These are phyloP conservation scores for Drosophila bocqueti DNA, from an alignment of 1,140 invertebrate genomes.

Conservation along the genomic window DNA sequence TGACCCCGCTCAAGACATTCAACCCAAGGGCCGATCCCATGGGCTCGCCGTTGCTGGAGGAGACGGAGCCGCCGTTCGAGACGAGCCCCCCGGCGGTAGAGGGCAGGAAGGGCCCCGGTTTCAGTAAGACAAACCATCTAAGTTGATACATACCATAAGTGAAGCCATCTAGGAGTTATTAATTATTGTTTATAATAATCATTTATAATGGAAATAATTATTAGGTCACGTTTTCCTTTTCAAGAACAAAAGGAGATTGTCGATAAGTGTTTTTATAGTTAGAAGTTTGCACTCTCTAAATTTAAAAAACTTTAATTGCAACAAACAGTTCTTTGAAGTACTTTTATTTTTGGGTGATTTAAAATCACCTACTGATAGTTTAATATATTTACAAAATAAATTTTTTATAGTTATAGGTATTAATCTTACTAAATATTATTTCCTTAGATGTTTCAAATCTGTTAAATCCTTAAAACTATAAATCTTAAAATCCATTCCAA, in stretches of 20 bases:
- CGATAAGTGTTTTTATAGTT: too few species aligned
- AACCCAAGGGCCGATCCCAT: conserved; percentile 66
- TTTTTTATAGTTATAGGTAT: too few species aligned
- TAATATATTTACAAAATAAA: neutral
- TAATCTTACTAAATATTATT: neutral
- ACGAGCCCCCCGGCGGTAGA: conserved; percentile 37
- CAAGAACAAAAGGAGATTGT: neutral
- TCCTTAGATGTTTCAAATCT: neutral
- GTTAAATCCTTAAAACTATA: neutral
- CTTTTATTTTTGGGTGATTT: neutral
- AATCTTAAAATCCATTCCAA: neutral
- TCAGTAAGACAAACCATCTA: conserved; percentile 46
- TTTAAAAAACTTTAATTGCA: neutral
- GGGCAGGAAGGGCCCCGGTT: conserved; percentile 18
- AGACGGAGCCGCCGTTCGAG: conserved; percentile 68
- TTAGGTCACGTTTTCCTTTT: neutral
- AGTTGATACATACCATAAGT: conserved; percentile 17
- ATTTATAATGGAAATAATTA: neutral
- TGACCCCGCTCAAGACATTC: conserved; percentile 71
- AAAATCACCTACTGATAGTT: neutral
- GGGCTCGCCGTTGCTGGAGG: conserved; percentile 69
- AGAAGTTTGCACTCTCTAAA: neutral
- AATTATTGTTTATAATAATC: neutral
- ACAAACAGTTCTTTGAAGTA: neutral
- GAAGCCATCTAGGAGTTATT: conserved; percentile 52